phyloP scores from a whole-genome alignment of 2,113 vertebrate genomes.

The Pongo pygmaeus region DNA sequence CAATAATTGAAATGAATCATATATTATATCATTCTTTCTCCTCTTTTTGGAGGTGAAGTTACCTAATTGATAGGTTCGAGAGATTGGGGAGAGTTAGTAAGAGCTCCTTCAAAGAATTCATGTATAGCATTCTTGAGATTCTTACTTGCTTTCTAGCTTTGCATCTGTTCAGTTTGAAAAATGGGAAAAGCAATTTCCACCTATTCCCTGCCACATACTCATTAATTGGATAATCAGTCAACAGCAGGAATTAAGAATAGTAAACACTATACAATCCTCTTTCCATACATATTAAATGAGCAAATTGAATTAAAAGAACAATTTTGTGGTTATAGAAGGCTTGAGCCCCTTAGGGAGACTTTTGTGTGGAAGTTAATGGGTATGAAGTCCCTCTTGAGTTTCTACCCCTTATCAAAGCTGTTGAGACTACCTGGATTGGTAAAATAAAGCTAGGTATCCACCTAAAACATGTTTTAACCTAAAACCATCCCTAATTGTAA shows the following conservation, averaged over 20 bases:
- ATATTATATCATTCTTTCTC: background rate
- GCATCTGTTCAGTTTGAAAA: background rate
- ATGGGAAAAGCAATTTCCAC: background rate
- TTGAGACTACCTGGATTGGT: background rate
- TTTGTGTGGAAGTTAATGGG: background rate
- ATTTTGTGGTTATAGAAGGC: background rate
- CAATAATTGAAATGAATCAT: background rate
- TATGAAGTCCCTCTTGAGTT: background rate
- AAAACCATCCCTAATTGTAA: background rate
- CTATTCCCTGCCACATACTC: background rate
- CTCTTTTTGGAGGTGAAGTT: background rate
- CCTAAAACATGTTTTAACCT: background rate
- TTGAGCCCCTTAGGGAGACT: background rate
- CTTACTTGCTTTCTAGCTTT: background rate
- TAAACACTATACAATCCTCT: background rate
- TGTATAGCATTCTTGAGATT: background rate
- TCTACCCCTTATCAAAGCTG: background rate
- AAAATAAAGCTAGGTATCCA: background rate
- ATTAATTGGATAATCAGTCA: background rate
- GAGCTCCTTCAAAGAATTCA: rapidly evolving
- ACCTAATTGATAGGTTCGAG: rapidly evolving
- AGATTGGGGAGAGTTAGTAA: rapidly evolving
- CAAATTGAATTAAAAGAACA: background rate
- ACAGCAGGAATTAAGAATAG: background rate
- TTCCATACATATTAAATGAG: background rate